Percentiles rank a stretch among this genome's conserved stretches.
These are phyloP conservation scores for Microctonus brassicae DNA, from an alignment of 2,888 invertebrate genomes.

Conservation along the genomic window DNA sequence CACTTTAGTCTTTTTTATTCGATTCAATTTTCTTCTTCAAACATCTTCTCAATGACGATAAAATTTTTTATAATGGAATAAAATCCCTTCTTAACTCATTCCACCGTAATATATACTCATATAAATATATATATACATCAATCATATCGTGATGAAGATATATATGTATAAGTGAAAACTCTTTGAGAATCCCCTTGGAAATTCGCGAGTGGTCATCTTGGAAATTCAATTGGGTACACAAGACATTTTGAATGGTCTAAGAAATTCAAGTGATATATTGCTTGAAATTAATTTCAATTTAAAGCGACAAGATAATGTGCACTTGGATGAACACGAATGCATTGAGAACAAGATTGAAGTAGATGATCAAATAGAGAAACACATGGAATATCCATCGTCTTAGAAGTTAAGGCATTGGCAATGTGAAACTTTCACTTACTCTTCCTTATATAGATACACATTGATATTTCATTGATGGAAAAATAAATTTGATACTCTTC, in stretches of 20 bases:
- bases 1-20: slow-evolving; percentile 5
- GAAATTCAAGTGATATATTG: not conserved
- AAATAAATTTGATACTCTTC: slow-evolving; percentile 4
- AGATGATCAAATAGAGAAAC: slow-evolving; percentile 51
- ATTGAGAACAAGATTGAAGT: slow-evolving; percentile 57
- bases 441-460: not conserved
- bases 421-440: slow-evolving; percentile 13
- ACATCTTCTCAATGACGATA: not conserved
- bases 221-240: slow-evolving; percentile 24
- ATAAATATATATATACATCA: not conserved
- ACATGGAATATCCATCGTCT: slow-evolving; percentile 48
- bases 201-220: slow-evolving; percentile 25
- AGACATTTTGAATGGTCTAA: slow-evolving; percentile 4
- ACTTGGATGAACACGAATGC: slow-evolving; percentile 62
- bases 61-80: not conserved
- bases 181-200: slow-evolving; percentile 3
- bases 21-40: not conserved
- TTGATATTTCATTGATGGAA: not conserved
- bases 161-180: not conserved
- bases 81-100: not conserved
- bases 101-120: not conserved
- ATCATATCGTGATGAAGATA: not conserved
- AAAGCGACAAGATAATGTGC: slow-evolving; percentile 50
- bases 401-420: not conserved
- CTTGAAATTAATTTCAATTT: slow-evolving; percentile 67